These are phyloP conservation scores for Salpingus planirostris DNA, from an alignment of 2,888 invertebrate genomes.

Conservation along the genomic window DNA sequence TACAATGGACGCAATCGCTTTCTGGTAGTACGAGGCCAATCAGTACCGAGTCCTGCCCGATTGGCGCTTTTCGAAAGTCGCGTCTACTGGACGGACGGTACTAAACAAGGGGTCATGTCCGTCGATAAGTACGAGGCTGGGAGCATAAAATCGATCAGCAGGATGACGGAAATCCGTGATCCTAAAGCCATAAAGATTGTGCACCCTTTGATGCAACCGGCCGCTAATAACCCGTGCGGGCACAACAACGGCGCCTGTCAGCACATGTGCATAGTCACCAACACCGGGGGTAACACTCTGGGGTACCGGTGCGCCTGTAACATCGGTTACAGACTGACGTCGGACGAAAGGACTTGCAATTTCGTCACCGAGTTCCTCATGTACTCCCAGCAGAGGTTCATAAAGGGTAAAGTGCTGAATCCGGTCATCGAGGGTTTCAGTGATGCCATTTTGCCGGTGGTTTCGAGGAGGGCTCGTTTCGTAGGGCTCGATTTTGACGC, in stretches of 20 bases:
- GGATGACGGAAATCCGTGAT: conserved; percentile 69
- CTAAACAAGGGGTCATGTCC: conserved; percentile 69
- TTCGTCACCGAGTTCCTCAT: conserved; percentile 81
- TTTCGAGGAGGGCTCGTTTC: conserved; percentile 82
- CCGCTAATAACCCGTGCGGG: conserved; percentile 67
- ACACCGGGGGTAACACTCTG: conserved; percentile 54
- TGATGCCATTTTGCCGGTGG: conserved; percentile 92
- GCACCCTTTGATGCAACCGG: conserved; percentile 68
- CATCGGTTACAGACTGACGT: conserved; percentile 63
- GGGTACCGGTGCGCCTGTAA: conserved; percentile 89
- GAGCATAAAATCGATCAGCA: conserved; percentile 71
- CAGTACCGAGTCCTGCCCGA: conserved; percentile 78
- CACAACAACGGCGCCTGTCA: conserved; percentile 83
- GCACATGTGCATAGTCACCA: conserved; percentile 88
- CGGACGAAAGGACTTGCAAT: conserved; percentile 70
- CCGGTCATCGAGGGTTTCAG: conserved; percentile 86
- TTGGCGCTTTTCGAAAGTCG: conserved; percentile 77
- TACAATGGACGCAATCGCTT: conserved; percentile 80
- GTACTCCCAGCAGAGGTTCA: conserved; percentile 87
- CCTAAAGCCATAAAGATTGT: conserved; percentile 78
- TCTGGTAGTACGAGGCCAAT: conserved; percentile 70
- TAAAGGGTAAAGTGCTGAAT: conserved; percentile 84
- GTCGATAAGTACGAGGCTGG: conserved; percentile 79
- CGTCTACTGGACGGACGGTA: conserved; percentile 87
- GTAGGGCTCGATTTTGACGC: conserved; percentile 94